Evolutionary conservation across 2,113 vertebrate genomes (phyloP).

Genomic region (Natator depressus): DNA sequence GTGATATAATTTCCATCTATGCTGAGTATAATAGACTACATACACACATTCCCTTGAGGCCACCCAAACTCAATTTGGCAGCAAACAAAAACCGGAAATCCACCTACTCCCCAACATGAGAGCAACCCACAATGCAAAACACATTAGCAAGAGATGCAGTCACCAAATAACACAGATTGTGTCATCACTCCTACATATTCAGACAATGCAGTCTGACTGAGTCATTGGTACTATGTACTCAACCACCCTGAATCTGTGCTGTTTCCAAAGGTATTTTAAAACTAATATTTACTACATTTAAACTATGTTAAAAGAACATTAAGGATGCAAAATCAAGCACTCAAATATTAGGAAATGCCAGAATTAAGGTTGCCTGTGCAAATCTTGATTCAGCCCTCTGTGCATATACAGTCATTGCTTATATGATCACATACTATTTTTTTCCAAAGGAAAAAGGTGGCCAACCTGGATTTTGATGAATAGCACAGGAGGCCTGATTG

Average conservation of each 20-base stretch:
- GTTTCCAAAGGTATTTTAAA: neutral
- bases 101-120: neutral
- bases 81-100: neutral
- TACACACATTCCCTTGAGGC: neutral
- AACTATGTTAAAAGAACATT: neutral
- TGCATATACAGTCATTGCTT: neutral
- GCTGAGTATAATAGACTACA: accelerated
- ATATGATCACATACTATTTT: neutral
- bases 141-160: neutral
- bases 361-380: neutral
- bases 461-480: neutral
- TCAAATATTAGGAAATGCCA: neutral
- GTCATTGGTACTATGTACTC: neutral
- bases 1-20: accelerated
- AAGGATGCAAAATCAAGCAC: neutral
- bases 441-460: neutral
- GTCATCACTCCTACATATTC: neutral
- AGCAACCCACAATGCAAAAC: neutral
- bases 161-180: neutral
- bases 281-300: neutral
- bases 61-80: neutral
- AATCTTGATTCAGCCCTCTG: neutral
- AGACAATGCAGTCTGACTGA: neutral
- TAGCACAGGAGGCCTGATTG: neutral
- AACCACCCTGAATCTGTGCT: too few relatives aligned